These are phyloP conservation scores for Alloplasta piceator DNA, from an alignment of 2,888 invertebrate species.

Conservation along the genomic window DNA sequence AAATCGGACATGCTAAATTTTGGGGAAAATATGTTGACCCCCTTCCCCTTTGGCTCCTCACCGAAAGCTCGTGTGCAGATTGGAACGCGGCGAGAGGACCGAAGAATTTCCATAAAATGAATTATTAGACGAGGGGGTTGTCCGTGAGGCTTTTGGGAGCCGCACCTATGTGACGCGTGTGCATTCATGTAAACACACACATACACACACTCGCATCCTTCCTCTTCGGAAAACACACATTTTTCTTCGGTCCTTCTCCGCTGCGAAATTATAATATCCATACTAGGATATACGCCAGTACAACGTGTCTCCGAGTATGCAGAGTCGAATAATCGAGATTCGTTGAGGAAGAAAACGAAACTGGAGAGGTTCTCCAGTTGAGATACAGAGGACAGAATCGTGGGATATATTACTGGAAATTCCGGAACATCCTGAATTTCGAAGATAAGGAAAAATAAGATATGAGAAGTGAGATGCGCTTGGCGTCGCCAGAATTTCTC, in stretches of 20 bases:
- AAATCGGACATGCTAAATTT: conserved; percentile 81
- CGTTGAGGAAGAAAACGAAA: conserved; percentile 51
- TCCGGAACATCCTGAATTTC: conserved; percentile 19
- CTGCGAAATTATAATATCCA: background rate
- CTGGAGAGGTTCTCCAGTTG: conserved; percentile 17
- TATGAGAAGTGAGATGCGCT: background rate
- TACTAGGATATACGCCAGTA: background rate
- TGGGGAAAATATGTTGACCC: conserved; percentile 81
- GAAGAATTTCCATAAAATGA: conserved; percentile 79
- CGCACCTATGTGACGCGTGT: conserved; percentile 28
- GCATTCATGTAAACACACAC: background rate
- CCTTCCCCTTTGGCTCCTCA: conserved; percentile 28
- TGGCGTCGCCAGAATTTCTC: conserved; percentile 28
- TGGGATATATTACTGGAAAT: conserved; percentile 44
- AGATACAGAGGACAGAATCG: conserved; percentile 10
- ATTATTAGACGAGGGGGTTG: conserved; percentile 74
- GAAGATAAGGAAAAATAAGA: background rate
- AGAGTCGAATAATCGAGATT: conserved; percentile 39
- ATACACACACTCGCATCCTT: conserved; percentile 5
- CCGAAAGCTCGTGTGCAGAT: conserved; percentile 19
- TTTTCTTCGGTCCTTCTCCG: conserved; percentile 40
- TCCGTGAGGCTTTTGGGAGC: conserved; percentile 58
- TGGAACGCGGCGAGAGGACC: conserved; percentile 33
- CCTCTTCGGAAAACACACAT: conserved; percentile 47
- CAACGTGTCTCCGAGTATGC: conserved; percentile 7